Base-by-base conservation (phyloP, 2,888 invertebrate species). In the Leptogaster cylindrica region DNA sequence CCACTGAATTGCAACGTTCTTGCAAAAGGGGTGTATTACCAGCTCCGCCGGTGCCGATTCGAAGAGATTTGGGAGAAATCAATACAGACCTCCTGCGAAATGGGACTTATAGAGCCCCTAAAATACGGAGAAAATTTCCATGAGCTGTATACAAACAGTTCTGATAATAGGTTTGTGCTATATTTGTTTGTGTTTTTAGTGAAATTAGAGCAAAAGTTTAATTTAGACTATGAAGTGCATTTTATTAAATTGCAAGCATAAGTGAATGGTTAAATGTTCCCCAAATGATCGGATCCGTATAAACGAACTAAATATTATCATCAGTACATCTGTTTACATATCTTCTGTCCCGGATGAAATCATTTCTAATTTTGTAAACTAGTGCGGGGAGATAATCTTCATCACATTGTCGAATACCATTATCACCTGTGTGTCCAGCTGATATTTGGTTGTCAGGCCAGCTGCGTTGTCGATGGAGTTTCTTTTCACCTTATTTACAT, bases 61-160 rank as follows among this genome's bases (percentile, higher is more conserved):
- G n/a, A n/a, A n/a, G 5, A 14, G 1, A 7, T 12, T 20, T 58
- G 41, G 41, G 61, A 44, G 2, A 61, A 61, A 61, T 61, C 61
- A 44, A 61, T 61, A 44, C 8, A n/a, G n/a, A n/a, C n/a, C n/a
- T 6, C n/a, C 16, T 12, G 48, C 18, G 33, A 52, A 64, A 71
- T 81, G 73, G 79, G 81, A 39, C 73, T 81, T 68, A 74, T 80
- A 58, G 79, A 81, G 76, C 81, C 81, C 27, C 71, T 77, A 31
- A 79, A 80, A 75, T 81, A 81, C 75, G 81, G 81, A 58, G 81
- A 79, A 75, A 75, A 81, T 74, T 81, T 81, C 72, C 81, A 81
- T 70, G 81, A 81, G 72, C 73, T 81, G 58, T 81, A 79, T 68
- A 79, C 80, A 6, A 77, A 76, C 72, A 78, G 76, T 72, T 75